Conservation (phyloP, 2,113 vertebrate genomes). For the Pogona vitticeps region DNA sequence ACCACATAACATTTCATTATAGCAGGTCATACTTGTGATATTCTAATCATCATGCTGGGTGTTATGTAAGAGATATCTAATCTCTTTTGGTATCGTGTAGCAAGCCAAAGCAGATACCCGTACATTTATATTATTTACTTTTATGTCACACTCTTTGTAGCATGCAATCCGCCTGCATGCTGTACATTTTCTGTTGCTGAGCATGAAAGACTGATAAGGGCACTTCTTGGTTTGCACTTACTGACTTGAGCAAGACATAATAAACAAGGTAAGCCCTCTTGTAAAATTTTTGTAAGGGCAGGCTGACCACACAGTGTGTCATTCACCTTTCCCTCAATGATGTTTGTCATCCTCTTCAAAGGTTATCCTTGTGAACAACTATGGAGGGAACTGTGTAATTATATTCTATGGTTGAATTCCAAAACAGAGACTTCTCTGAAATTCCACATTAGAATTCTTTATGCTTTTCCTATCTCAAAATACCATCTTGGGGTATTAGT, state of each 20-base stretch:
- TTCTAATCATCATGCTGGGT: background rate
- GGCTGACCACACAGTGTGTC: background rate
- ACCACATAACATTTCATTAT: background rate
- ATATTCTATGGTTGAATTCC: background rate
- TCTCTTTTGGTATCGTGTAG: background rate
- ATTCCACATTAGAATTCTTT: conserved; percentile 7
- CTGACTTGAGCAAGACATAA: background rate
- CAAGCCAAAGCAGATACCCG: background rate
- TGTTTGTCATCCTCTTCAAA: conserved; percentile 44
- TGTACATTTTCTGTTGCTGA: conserved; percentile 60
- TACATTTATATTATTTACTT: conserved; percentile 57
- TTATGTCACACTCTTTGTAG: conserved; percentile 39
- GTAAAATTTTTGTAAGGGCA: background rate
- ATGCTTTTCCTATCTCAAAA: conserved; percentile 15
- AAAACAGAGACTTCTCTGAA: background rate
- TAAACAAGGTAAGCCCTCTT: conserved; percentile 44
- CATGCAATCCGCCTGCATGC: conserved; percentile 35
- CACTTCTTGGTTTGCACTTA: background rate
- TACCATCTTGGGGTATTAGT: background rate
- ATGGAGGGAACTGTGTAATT: background rate
- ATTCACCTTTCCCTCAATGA: conserved; percentile 30
- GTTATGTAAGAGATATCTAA: background rate
- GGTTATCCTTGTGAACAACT: conserved; percentile 13
- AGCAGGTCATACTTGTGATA: background rate
- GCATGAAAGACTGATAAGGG: conserved; percentile 11